Evolutionary conservation across 1,140 invertebrate species (phyloP), one percentile per base, ranked within the genome.

Genomic region (Arctopsyche grandis): DNA sequence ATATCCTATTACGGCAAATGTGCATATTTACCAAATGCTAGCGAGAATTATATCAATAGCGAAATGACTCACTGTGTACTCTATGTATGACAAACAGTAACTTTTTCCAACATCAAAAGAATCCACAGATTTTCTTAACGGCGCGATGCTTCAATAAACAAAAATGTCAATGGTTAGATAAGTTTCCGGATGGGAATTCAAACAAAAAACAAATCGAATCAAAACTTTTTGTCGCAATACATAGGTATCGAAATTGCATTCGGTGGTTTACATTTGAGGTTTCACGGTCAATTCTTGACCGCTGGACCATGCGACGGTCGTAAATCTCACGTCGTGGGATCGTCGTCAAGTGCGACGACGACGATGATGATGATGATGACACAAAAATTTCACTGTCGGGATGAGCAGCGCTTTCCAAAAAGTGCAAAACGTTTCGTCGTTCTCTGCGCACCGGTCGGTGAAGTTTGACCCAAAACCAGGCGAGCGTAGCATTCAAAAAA

Each of bases 391-490:
- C 74, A 76, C 73, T 58, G 48, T 60, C 73, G 24, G 73, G 52
- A 44, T 60, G 73, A 60, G 52, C 48, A 75, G 19, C 52, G 73
- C 73, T 75, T 75, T 75, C 73, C 73, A 75, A 75, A 75, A 75
- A 56, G 73, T 38, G 73, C 73, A 48, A 24, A 73, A 38, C 38
- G 46, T 7, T 26, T n/a, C 26, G 29, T 38, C 29, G 52, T 16
- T 56, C 56, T 26, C 52, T 63, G 52, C 22, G 60, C 56, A 48
- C 9, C 52, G 52, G 74, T 26, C 43, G 74, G 56, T 63, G 52
- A 63, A 76, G 74, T 63, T 76, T 76, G 74, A 76, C 74, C 74
- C 74, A 76, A 76, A 76, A 76, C 63, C 74, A 44, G 29, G 56
- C 19, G 58, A 76, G 74, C 74, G 29, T 76, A 48, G 48, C 70